These are phyloP conservation scores for Alosa sapidissima DNA, from an alignment of 2,797 vertebrate genomes.

Conservation along the genomic window DNA sequence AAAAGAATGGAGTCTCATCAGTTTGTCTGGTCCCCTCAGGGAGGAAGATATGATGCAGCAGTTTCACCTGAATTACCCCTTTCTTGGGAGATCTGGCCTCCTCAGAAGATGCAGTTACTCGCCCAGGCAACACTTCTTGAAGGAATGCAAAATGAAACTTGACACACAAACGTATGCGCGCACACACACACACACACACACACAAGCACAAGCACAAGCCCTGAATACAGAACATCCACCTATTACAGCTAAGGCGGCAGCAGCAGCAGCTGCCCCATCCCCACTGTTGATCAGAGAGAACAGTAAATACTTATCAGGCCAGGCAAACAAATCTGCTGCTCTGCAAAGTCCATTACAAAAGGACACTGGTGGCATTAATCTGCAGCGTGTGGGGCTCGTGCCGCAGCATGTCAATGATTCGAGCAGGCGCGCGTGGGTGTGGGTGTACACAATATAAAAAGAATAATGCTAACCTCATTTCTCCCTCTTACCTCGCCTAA, in stretches of 20 bases:
- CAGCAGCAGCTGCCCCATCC: not conserved
- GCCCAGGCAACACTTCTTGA: not conserved
- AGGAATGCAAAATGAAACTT: not conserved
- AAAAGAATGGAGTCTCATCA: not conserved
- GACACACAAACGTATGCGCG: not conserved
- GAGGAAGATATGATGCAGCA: not conserved
- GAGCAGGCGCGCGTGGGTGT: not conserved
- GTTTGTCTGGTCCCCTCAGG: not conserved
- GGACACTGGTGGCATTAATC: not conserved
- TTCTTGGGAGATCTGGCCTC: not conserved
- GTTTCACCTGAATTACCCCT: not conserved
- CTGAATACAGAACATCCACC: constrained; percentile 8
- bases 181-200: not conserved
- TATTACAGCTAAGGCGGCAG: not conserved
- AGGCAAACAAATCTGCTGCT: not conserved
- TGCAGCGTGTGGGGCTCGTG: not conserved
- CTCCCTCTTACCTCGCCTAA: not conserved
- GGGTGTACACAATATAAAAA: not conserved
- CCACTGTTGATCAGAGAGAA: not conserved
- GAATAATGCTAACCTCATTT: not conserved
- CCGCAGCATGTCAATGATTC: not conserved
- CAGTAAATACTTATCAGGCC: not conserved
- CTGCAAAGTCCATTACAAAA: constrained; percentile 8
- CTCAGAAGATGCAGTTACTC: not conserved
- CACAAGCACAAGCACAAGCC: not conserved